Evolutionary conservation across 2,888 invertebrate genomes (phyloP).

Genomic region (Dicyrtoma fusca): DNA sequence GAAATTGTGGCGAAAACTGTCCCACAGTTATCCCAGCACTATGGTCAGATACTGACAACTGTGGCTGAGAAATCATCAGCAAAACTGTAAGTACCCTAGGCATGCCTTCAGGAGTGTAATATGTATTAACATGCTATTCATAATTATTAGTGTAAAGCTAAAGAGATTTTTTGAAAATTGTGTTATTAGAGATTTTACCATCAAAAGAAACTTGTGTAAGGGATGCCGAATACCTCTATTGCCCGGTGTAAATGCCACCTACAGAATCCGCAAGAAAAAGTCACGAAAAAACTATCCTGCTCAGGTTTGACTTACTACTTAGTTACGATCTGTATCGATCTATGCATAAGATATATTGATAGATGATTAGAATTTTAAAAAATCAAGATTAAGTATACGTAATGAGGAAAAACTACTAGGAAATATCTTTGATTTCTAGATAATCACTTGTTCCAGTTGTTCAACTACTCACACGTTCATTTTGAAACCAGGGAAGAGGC

Average conservation of each 20-base stretch:
- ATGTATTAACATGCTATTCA: not conserved
- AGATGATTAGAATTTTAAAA: no score
- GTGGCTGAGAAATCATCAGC: constrained; percentile 51
- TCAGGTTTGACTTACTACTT: no score
- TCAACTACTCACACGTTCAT: not conserved
- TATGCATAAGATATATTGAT: no score
- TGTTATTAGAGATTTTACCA: constrained; percentile 47
- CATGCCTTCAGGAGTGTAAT: not conserved
- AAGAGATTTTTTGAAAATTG: not conserved
- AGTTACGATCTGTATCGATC: no score
- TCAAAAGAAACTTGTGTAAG: constrained; percentile 53
- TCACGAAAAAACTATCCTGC: constrained; percentile 41
- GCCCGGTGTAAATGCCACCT: constrained; percentile 47
- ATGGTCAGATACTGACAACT: constrained; percentile 47
- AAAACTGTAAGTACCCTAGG: constrained; percentile 43
- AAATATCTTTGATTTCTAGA: no score
- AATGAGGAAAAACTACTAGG: no score
- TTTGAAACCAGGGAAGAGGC: not conserved
- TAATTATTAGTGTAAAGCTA: not conserved
- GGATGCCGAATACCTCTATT: constrained; percentile 42
- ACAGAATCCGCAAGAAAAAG: constrained; percentile 40
- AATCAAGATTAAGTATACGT: no score
- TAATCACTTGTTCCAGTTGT: constrained; percentile 3
- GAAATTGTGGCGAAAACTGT: constrained; percentile 4
- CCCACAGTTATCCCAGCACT: constrained; percentile 35